These are phyloP conservation scores for Pangasius mekongensis DNA, from an alignment of 2,797 vertebrate genomes.

Conservation along the genomic window DNA sequence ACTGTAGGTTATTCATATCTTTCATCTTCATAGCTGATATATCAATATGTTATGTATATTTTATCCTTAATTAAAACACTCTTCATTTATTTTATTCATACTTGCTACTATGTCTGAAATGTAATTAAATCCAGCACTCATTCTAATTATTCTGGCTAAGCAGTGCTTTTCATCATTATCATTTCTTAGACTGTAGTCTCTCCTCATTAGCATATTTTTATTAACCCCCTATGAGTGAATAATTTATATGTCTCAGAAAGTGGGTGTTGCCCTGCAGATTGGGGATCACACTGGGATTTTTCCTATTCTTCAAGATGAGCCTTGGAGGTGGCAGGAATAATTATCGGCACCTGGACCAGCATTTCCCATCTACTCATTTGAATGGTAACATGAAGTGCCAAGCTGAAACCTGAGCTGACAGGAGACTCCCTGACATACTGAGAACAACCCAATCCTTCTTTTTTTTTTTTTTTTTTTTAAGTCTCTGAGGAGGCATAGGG, in stretches of 20 bases:
- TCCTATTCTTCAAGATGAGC: slow-evolving; percentile 24
- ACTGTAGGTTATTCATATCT: slow-evolving; percentile 16
- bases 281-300: slow-evolving; percentile 33
- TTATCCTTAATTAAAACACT: slow-evolving; percentile 30
- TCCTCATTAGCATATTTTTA: slow-evolving; percentile 78
- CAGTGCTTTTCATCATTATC: slow-evolving; percentile 70
- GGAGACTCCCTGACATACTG: slow-evolving; percentile 46
- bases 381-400: slow-evolving; percentile 43
- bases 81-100: slow-evolving; percentile 28
- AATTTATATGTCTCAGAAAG: slow-evolving; percentile 70
- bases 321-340: slow-evolving; percentile 53
- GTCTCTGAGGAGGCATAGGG: slow-evolving; percentile 43
- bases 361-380: slow-evolving; percentile 44
- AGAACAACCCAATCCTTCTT: slow-evolving; percentile 16
- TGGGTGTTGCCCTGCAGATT: slow-evolving; percentile 59
- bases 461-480: slow-evolving; percentile 16
- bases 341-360: slow-evolving; percentile 51
- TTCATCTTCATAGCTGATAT: slow-evolving; percentile 15
- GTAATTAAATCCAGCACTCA: slow-evolving; percentile 75
- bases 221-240: slow-evolving; percentile 75
- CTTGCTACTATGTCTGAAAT: slow-evolving; percentile 43
- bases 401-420: slow-evolving; percentile 54
- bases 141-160: slow-evolving; percentile 77
- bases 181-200: slow-evolving; percentile 73
- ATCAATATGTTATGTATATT: slow-evolving; percentile 6